These are phyloP conservation scores for Lucilia sericata DNA, from an alignment of 1,140 invertebrate genomes.

Conservation along the genomic window DNA sequence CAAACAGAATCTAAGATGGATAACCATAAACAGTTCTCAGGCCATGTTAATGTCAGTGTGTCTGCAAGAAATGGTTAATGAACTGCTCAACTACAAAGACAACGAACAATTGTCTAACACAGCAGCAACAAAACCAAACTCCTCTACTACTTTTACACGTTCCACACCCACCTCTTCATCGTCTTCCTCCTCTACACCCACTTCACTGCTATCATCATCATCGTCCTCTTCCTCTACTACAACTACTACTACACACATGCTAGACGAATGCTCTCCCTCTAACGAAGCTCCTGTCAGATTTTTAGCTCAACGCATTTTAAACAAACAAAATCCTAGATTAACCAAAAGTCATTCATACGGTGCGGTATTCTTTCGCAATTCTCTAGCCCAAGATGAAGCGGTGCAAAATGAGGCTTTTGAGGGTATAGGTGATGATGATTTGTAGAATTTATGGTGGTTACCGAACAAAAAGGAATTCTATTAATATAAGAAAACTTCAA, in stretches of 20 bases:
- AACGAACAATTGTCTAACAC: constrained; percentile 60
- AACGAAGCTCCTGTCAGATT: constrained; percentile 60
- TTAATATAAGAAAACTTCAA: neutral
- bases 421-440: constrained; percentile 90
- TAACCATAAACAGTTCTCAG: constrained; percentile 89
- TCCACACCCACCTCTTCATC: constrained; percentile 60
- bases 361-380: constrained; percentile 73
- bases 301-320: constrained; percentile 66
- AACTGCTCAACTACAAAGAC: constrained; percentile 86
- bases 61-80: constrained; percentile 94
- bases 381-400: constrained; percentile 71
- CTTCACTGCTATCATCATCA: neutral
- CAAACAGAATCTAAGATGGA: constrained; percentile 93
- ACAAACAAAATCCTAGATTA: constrained; percentile 62
- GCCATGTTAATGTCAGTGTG: constrained; percentile 96
- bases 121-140: neutral
- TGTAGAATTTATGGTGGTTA: constrained; percentile 63
- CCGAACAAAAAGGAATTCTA: neutral
- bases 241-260: neutral
- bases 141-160: constrained; percentile 45
- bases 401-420: constrained; percentile 91
- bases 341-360: constrained; percentile 68
- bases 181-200: constrained; percentile 63
- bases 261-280: neutral
- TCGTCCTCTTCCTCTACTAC: too few relatives aligned